Evolutionary conservation across 2,113 vertebrate species (phyloP), one percentile per base, ranked within the genome.

Genomic region (Cettia cetti): DNA sequence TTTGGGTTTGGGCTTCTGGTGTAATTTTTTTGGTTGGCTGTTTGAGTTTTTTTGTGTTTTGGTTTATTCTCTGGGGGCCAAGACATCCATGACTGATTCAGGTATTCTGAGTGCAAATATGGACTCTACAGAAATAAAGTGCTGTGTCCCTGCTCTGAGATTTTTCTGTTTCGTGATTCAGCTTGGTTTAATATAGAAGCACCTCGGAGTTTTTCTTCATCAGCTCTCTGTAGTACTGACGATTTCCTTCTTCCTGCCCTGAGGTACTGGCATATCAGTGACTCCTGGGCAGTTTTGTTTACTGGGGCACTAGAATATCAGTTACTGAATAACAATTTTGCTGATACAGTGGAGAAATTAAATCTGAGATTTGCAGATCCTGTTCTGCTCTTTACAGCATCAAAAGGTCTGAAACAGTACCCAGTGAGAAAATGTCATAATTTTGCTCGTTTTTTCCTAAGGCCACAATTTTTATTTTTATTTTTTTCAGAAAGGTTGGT

Each of bases 1-100:
- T 50, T 24, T 50, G 6, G 2, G 2, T 39, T 10, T 11, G 3
- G 2, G 2, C 3, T 30, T 50, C 10, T 4, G 0, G 9, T 26
- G 15, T 52, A 10, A 47, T 27, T 53, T 33, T 24, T 28, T 69
- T 31, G 6, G 8, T 23, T 56, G 24, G 1, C 28, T 44, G 7
- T 8, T 64, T 17, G 31, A 15, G 1, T 7, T 22, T 28, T 50
- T 40, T 26, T 35, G 35, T 65, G 17, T n/a, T 75, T 90, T 26
- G n/a, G 8, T 71, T 85, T 77, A 5, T 39, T 74, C 39, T 81
- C 10, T 75, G 35, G 30, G 33, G 22, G 5, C 23, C 2, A 20
- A n/a, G 33, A 42, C 21, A 45, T 17, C 21, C 13, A 10, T 39
- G 49, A 53, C 47, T 31, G 27, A 76, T 53, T 19, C 20, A 66